phyloP scores from a whole-genome alignment of 2,113 vertebrate species.

The Xyrauchen texanus region DNA sequence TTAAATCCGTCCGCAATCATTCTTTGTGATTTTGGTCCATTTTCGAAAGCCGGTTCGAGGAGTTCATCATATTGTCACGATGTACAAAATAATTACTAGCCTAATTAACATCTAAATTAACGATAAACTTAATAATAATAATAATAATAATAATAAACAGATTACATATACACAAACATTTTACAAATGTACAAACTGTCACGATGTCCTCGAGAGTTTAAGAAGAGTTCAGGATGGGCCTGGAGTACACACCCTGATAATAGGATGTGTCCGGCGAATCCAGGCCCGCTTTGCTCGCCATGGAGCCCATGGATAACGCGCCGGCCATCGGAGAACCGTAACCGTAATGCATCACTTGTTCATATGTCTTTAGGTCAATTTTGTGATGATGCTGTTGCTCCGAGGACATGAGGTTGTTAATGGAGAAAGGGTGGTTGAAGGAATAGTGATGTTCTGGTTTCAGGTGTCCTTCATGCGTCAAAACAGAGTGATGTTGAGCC shows the following conservation, averaged over 20 bases:
- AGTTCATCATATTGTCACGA: slow-evolving; percentile 74
- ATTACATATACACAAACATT: slow-evolving; percentile 79
- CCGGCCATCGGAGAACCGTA: slow-evolving; percentile 93
- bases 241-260: slow-evolving; percentile 93
- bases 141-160: slow-evolving; percentile 76
- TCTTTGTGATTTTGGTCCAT: slow-evolving; percentile 79
- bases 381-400: slow-evolving; percentile 97
- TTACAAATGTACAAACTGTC: slow-evolving; percentile 78
- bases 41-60: slow-evolving; percentile 76
- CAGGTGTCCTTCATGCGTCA: slow-evolving; percentile 91
- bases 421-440: slow-evolving; percentile 99
- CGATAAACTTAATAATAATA: too few relatives aligned
- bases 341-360: slow-evolving; percentile 98
- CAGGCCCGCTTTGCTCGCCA: slow-evolving; percentile 90
- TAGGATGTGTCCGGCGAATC: slow-evolving; percentile 94
- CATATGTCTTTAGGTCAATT: slow-evolving; percentile 99
- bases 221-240: slow-evolving; percentile 98
- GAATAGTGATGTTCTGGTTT: slow-evolving; percentile 98
- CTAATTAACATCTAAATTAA: slow-evolving; percentile 81
- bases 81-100: slow-evolving; percentile 77
- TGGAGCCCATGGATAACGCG: slow-evolving; percentile 90
- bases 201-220: slow-evolving; percentile 73
- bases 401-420: slow-evolving; percentile 97
- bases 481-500: slow-evolving; percentile 83
- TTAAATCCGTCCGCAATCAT: slow-evolving; percentile 69